Percentiles rank a stretch among this genome's conserved stretches.
phyloP scores from a whole-genome alignment of 2,113 vertebrate species.

The Calyptomena viridis region DNA sequence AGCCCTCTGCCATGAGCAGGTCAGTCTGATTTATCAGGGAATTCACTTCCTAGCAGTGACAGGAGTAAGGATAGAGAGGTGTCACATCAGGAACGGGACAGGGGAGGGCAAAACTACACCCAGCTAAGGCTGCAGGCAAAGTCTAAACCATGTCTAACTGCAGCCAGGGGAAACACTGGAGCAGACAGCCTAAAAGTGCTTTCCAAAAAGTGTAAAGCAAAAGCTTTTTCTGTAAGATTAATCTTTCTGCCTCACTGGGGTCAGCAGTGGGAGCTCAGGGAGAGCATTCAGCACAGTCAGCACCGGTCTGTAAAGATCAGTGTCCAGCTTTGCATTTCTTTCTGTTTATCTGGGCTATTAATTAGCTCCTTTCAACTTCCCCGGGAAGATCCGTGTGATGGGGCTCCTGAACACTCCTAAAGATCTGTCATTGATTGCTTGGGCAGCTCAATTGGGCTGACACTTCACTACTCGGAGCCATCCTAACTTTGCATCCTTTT shows the following conservation, averaged over 20 bases:
- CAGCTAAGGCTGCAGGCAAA: neutral
- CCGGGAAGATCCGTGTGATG: neutral
- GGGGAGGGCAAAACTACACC: neutral
- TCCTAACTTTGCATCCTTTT: conserved; percentile 7
- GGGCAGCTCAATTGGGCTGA: neutral
- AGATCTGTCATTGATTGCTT: neutral
- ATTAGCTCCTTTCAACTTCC: conserved; percentile 20
- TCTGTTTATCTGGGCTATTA: conserved; percentile 26
- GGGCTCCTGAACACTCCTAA: neutral
- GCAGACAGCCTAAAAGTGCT: neutral
- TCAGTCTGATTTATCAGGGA: neutral
- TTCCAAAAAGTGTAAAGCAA: neutral
- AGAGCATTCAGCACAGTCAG: conserved; percentile 10
- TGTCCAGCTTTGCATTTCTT: conserved; percentile 15
- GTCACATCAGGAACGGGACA: neutral
- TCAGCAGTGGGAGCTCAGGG: neutral
- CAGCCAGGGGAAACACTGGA: neutral
- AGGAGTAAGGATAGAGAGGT: neutral
- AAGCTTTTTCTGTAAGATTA: neutral
- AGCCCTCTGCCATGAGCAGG: neutral
- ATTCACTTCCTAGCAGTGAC: neutral
- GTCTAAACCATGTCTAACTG: neutral
- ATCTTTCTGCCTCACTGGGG: neutral
- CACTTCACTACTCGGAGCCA: neutral
- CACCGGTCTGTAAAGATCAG: neutral